Evolutionary conservation across 2,888 invertebrate species (phyloP).

Genomic region (Globia sparganii): DNA sequence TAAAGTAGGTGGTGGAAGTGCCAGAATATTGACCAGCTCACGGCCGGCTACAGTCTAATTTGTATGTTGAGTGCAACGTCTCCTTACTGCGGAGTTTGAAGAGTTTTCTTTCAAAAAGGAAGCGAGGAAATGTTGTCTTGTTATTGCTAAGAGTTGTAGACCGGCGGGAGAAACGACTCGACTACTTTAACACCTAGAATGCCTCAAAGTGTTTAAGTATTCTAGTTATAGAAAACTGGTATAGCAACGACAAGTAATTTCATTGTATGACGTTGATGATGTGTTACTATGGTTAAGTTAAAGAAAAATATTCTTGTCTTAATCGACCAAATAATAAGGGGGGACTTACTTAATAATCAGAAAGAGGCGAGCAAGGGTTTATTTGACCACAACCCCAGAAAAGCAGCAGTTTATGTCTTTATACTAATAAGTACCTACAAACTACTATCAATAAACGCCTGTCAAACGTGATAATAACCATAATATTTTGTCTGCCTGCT

Average conservation of each 20-base stretch:
- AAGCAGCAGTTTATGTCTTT: too few species aligned
- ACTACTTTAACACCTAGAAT: not conserved
- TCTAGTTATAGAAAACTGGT: too few species aligned
- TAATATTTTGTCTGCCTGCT: not conserved
- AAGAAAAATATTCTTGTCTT: too few species aligned
- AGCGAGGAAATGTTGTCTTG: constrained; percentile 67
- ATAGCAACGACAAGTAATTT: too few species aligned
- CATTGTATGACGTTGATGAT: too few species aligned
- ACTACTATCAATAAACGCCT: too few species aligned
- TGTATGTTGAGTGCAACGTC: constrained; percentile 73
- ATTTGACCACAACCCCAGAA: too few species aligned
- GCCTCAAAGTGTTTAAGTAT: not conserved
- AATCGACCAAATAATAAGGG: too few species aligned
- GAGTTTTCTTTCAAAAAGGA: constrained; percentile 71
- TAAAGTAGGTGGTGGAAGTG: constrained; percentile 12
- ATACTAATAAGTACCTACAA: too few species aligned
- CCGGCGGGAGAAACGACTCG: constrained; percentile 52
- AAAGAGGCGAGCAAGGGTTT: too few species aligned
- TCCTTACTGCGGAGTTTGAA: constrained; percentile 66
- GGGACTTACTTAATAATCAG: too few species aligned
- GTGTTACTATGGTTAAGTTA: too few species aligned
- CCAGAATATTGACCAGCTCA: constrained; percentile 43
- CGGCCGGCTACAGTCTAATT: constrained; percentile 67
- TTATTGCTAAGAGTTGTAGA: constrained; percentile 72
- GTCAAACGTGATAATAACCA: not conserved